Percentiles rank a stretch among this genome's conserved stretches.
Evolutionary conservation across 92 coral and sea anemone genomes (phyloP).

Genomic region (Parazoanthus atlanticus): DNA sequence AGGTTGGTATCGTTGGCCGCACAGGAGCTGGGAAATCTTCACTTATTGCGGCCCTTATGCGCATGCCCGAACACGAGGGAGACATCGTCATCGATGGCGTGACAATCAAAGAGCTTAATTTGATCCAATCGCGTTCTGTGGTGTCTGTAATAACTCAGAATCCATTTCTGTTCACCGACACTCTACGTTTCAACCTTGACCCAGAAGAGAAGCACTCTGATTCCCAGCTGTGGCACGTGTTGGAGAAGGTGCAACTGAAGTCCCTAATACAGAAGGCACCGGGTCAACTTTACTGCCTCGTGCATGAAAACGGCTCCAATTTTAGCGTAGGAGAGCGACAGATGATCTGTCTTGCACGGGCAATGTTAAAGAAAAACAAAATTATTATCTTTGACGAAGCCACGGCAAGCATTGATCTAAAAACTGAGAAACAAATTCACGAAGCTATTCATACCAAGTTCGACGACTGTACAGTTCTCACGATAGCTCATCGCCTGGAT

Average conservation of each 20-base stretch:
- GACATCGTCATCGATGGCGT: neutral
- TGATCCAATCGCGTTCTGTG: neutral
- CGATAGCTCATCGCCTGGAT: neutral
- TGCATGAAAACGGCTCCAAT: too few relatives aligned
- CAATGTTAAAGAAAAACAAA: neutral
- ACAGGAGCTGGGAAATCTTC: too few relatives aligned
- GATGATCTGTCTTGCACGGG: slow-evolving; percentile 8
- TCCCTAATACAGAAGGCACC: too few relatives aligned
- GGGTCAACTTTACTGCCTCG: too few relatives aligned
- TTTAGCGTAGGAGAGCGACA: neutral
- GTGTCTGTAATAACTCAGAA: neutral
- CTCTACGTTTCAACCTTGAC: slow-evolving; percentile 1
- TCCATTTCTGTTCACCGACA: neutral
- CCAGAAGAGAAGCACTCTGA: neutral
- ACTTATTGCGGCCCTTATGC: too few relatives aligned
- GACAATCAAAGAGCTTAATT: neutral
- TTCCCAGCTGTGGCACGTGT: neutral
- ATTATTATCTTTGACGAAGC: neutral
- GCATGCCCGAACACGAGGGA: too few relatives aligned
- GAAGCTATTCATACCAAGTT: neutral
- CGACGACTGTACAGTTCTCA: neutral
- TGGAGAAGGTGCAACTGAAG: neutral
- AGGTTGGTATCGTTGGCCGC: too few relatives aligned
- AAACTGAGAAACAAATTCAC: neutral
- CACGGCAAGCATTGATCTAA: neutral